These are phyloP conservation scores for Erebia aethiops DNA, from an alignment of 2,888 invertebrate genomes.

Conservation along the genomic window DNA sequence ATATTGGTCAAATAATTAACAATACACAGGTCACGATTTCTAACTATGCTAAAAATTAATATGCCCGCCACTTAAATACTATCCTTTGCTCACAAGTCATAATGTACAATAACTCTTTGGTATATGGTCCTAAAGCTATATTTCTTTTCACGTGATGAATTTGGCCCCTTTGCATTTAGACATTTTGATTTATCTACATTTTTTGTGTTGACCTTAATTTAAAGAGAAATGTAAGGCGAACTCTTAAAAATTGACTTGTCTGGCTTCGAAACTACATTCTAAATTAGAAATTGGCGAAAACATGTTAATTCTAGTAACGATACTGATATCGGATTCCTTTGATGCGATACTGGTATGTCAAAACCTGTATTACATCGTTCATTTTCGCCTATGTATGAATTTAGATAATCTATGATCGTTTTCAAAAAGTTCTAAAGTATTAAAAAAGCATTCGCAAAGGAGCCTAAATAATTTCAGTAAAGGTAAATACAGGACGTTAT, in stretches of 20 bases:
- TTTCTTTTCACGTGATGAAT: conserved; percentile 66
- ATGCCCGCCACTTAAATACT: conserved; percentile 62
- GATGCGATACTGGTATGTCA: background rate
- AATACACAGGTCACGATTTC: conserved; percentile 70
- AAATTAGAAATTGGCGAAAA: background rate
- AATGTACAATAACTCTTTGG: conserved; percentile 82
- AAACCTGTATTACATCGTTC: background rate
- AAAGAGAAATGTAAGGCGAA: background rate
- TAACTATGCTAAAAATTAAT: conserved; percentile 76
- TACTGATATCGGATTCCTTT: background rate
- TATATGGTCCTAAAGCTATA: conserved; percentile 79
- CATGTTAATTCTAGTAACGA: background rate
- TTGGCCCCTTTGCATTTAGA: conserved; percentile 64
- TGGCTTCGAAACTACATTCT: background rate
- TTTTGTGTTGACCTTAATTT: background rate
- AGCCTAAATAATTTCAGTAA: conserved; percentile 35
- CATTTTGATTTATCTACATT: conserved; percentile 33
- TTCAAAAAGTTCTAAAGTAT: background rate
- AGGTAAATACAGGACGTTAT: conserved; percentile 25
- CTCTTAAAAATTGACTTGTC: background rate
- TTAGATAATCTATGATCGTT: conserved; percentile 24
- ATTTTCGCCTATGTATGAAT: conserved; percentile 17
- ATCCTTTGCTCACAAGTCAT: conserved; percentile 59
- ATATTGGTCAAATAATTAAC: conserved; percentile 70
- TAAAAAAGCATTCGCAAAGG: conserved; percentile 33